Percentiles rank a stretch among this genome's conserved stretches.
phyloP scores from a whole-genome alignment of 2,888 invertebrate genomes.

The Drosophila cracens region DNA sequence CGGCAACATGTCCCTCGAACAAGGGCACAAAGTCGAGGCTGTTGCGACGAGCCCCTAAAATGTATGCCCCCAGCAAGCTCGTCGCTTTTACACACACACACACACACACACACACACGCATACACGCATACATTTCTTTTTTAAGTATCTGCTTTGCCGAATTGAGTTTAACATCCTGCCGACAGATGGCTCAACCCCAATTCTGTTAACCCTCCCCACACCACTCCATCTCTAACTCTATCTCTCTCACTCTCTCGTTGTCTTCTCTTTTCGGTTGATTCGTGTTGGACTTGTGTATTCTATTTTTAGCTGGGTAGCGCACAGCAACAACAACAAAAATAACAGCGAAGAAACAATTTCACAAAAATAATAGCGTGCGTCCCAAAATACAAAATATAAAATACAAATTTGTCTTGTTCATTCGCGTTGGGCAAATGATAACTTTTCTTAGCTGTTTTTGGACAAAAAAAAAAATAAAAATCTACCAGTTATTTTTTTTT shows the following conservation, averaged over 20 bases:
- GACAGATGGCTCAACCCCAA: neutral
- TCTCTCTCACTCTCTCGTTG: neutral
- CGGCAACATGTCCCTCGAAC: constrained; percentile 1
- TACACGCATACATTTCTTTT: neutral
- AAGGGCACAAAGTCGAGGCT: constrained; percentile 8
- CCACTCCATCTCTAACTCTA: neutral
- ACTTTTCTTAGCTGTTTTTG: neutral
- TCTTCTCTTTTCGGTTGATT: neutral
- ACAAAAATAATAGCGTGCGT: neutral
- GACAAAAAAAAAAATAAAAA: neutral
- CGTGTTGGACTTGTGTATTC: constrained; percentile 2
- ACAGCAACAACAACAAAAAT: neutral
- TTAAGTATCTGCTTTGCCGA: neutral
- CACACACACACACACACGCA: neutral
- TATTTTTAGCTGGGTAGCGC: constrained; percentile 6
- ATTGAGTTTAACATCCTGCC: constrained; percentile 8
- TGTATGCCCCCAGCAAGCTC: neutral
- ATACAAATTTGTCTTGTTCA: neutral
- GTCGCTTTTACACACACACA: neutral
- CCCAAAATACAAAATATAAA: neutral
- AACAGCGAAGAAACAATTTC: neutral
- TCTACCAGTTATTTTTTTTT: neutral
- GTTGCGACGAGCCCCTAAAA: constrained; percentile 14
- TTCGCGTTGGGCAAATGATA: neutral
- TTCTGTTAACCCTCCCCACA: neutral